phyloP scores from a whole-genome alignment of 2,113 vertebrate species.

The Trachemys scripta region DNA sequence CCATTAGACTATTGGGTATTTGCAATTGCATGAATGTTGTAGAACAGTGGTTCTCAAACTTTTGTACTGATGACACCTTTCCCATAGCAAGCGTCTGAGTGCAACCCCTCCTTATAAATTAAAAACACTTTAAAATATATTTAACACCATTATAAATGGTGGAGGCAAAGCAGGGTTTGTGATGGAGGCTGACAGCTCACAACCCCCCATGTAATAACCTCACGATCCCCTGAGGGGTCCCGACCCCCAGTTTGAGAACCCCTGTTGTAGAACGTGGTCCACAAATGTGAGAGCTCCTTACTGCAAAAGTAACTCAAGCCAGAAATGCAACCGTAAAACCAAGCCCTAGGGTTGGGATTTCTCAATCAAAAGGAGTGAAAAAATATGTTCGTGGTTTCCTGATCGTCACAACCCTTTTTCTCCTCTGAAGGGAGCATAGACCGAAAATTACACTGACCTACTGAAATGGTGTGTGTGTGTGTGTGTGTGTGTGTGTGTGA shows the following conservation, averaged over 20 bases:
- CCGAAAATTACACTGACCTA: not conserved
- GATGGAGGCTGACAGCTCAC: too few relatives aligned
- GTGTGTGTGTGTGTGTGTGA: fast-evolving
- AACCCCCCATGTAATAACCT: too few relatives aligned
- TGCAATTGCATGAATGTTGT: not conserved
- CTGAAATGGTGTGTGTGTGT: fast-evolving
- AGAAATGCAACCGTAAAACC: not conserved
- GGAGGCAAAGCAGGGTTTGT: too few relatives aligned
- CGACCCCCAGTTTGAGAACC: too few relatives aligned
- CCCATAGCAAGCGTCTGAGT: too few relatives aligned
- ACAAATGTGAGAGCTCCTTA: fast-evolving
- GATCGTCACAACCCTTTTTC: not conserved
- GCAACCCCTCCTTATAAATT: too few relatives aligned
- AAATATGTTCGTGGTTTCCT: fast-evolving
- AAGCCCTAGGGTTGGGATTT: fast-evolving
- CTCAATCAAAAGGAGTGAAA: not conserved
- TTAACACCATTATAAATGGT: too few relatives aligned
- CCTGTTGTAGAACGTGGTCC: not conserved
- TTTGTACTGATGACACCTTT: too few relatives aligned
- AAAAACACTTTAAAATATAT: too few relatives aligned
- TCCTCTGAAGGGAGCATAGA: not conserved
- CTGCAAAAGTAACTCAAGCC: not conserved
- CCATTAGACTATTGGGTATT: too few relatives aligned
- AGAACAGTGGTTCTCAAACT: not conserved
- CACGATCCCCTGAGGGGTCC: too few relatives aligned